phyloP scores from a whole-genome alignment of 2,797 vertebrate species.

The Notolepis coatsorum region DNA sequence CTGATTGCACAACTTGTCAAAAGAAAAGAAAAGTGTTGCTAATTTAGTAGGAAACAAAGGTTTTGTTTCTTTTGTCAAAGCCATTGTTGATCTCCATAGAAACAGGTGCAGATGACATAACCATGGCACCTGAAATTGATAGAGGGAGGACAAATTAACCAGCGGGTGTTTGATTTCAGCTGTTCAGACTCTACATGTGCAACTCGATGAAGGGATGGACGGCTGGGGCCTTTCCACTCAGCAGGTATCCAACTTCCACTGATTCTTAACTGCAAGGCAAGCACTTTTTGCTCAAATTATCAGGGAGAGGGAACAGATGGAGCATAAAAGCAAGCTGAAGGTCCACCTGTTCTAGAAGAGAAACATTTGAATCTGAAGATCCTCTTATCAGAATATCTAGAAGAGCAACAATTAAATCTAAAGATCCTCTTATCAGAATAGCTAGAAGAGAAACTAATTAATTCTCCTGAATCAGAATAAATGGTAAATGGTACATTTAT shows the following conservation, averaged over 20 bases:
- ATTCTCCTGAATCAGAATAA: neutral
- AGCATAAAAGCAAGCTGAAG: constrained; percentile 61
- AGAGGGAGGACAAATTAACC: constrained; percentile 24
- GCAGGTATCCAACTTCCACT: constrained; percentile 61
- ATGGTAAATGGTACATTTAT: no score
- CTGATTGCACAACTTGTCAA: constrained; percentile 42
- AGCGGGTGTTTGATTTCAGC: constrained; percentile 67
- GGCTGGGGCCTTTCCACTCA: constrained; percentile 40
- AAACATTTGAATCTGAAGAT: no score
- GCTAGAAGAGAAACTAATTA: neutral
- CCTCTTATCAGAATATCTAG: no score
- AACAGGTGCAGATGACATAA: constrained; percentile 31
- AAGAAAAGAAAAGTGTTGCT: constrained; percentile 33
- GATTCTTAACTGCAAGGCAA: constrained; percentile 62
- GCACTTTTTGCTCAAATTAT: constrained; percentile 60
- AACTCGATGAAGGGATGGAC: constrained; percentile 51
- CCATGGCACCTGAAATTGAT: constrained; percentile 31
- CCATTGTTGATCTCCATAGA: constrained; percentile 13
- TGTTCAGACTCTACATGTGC: constrained; percentile 31
- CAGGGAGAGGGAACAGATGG: constrained; percentile 71
- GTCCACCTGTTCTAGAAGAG: constrained; percentile 56
- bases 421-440: no score
- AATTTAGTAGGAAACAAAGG: neutral
- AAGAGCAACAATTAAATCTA: no score
- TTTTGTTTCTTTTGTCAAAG: constrained; percentile 19